These are phyloP conservation scores for Aphelenchoides bicaudatus DNA, from an alignment of 2,888 invertebrate species.

Conservation along the genomic window DNA sequence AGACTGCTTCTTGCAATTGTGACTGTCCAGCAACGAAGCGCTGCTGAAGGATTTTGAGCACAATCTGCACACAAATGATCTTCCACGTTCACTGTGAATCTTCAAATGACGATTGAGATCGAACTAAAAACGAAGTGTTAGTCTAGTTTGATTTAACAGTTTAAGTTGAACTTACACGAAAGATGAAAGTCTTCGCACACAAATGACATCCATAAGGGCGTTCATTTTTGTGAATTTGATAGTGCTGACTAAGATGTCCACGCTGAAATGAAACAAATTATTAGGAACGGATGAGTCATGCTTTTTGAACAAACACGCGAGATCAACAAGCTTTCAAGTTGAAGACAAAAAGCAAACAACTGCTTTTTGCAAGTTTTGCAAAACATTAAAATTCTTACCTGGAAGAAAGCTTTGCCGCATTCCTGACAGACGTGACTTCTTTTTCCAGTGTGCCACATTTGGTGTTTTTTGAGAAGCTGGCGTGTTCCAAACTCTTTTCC, in stretches of 20 bases:
- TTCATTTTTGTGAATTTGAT: constrained; percentile 60
- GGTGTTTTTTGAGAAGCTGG: constrained; percentile 62
- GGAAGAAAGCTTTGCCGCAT: constrained; percentile 61
- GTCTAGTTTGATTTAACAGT: too few species aligned
- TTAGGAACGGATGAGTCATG: too few species aligned
- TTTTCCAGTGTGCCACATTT: constrained; percentile 63
- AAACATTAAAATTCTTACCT: constrained; percentile 36
- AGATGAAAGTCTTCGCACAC: constrained; percentile 60
- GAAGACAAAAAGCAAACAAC: too few species aligned
- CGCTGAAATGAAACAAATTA: constrained; percentile 51
- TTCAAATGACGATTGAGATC: constrained; percentile 60
- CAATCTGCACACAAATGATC: constrained; percentile 37
- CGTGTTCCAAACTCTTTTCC: constrained; percentile 63
- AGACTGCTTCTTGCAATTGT: constrained; percentile 26
- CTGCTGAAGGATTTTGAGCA: constrained; percentile 55
- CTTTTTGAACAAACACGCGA: not conserved
- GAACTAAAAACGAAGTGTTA: too few species aligned
- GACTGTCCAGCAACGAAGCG: constrained; percentile 48
- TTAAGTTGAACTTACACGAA: constrained; percentile 56
- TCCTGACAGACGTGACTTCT: constrained; percentile 61
- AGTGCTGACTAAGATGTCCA: constrained; percentile 60
- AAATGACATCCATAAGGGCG: constrained; percentile 54
- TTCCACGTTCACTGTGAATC: constrained; percentile 59
- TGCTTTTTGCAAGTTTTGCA: too few species aligned
- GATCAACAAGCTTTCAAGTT: too few species aligned